phyloP scores from a whole-genome alignment of 2,113 vertebrate genomes.

The Pogonocichla stellata region DNA sequence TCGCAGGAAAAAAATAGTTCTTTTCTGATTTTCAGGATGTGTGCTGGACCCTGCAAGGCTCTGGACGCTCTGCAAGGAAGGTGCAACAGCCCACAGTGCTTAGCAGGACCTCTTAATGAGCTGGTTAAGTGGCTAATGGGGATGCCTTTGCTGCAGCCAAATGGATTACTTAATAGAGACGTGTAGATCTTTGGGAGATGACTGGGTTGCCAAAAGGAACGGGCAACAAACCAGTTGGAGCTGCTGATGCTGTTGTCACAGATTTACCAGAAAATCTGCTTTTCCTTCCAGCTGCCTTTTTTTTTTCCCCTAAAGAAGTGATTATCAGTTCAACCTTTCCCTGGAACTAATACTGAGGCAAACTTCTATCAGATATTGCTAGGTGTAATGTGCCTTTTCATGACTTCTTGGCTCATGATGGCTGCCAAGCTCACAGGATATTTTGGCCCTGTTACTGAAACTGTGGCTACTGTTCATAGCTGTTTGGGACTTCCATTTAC shows the following conservation, averaged over 20 bases:
- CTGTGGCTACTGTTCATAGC: conserved; percentile 5
- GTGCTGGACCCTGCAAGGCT: background rate
- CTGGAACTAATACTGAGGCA: background rate
- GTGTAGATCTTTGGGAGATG: background rate
- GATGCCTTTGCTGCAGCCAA: background rate
- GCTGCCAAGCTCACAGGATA: background rate
- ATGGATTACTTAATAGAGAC: background rate
- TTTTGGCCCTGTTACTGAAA: background rate
- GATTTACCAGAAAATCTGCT: conserved; percentile 51
- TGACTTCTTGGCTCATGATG: background rate
- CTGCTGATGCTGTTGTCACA: conserved; percentile 35
- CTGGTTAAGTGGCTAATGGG: background rate
- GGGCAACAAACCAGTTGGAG: conserved; percentile 29
- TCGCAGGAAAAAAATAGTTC: accelerated
- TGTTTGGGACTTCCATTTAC: conserved; percentile 4
- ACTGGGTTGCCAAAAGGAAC: background rate
- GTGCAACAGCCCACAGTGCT: background rate
- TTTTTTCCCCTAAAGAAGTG: background rate
- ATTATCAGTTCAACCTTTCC: conserved; percentile 1
- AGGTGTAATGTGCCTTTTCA: background rate
- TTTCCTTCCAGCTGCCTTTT: background rate
- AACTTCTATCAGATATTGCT: background rate
- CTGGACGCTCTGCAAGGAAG: background rate
- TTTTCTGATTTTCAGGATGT: accelerated
- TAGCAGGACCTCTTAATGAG: background rate